These are phyloP conservation scores for Patagioenas fasciata DNA, from an alignment of 2,113 vertebrate species.

Conservation along the genomic window DNA sequence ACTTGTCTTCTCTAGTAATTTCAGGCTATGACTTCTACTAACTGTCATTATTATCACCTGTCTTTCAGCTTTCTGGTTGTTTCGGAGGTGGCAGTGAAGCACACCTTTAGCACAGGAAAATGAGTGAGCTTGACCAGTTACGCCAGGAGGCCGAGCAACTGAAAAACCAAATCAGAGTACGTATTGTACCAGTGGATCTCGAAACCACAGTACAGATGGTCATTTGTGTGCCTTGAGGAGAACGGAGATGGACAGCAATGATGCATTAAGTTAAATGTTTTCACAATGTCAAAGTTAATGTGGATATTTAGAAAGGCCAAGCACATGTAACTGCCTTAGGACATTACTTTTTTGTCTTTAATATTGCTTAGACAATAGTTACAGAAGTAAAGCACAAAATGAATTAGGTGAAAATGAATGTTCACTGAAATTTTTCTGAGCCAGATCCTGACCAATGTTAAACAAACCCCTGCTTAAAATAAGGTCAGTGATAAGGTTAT, in stretches of 20 bases:
- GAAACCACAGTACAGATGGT: background rate
- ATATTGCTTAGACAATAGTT: background rate
- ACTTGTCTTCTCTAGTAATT: background rate
- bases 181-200: constrained; percentile 45
- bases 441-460: background rate
- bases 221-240: background rate
- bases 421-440: background rate
- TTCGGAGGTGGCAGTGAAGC: constrained; percentile 82
- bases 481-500: background rate
- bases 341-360: background rate
- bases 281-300: background rate
- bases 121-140: constrained; percentile 99
- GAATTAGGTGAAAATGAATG: background rate
- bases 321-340: background rate
- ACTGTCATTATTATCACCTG: background rate
- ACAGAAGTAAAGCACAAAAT: background rate
- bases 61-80: constrained; percentile 84
- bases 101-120: constrained; percentile 90
- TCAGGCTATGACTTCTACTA: background rate
- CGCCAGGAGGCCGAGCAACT: constrained; percentile 99
- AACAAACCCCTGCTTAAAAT: background rate
- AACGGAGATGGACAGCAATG: background rate
- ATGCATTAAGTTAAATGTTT: background rate
- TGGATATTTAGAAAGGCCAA: background rate
- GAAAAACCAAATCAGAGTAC: constrained; percentile 98